Evolutionary conservation across 2,797 vertebrate genomes (phyloP).

Genomic region (Rhinophrynus dorsalis): DNA sequence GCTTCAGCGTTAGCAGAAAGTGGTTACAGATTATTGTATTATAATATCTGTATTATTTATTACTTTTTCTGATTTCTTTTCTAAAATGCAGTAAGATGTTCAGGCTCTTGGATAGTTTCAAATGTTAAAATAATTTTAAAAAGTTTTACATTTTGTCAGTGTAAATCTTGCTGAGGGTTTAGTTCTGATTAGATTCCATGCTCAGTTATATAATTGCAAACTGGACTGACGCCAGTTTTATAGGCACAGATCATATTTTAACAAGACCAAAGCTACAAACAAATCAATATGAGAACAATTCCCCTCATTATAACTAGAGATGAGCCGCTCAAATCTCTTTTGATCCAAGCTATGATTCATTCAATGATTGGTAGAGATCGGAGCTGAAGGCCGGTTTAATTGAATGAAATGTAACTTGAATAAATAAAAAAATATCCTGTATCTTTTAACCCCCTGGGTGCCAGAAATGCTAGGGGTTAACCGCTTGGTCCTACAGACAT

Average conservation of each 20-base stretch:
- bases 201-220: constrained; percentile 28
- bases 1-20: too few relatives aligned
- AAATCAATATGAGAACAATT: constrained; percentile 39
- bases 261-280: constrained; percentile 24
- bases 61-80: too few relatives aligned
- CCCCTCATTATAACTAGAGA: constrained; percentile 28
- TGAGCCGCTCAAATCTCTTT: constrained; percentile 28
- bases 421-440: constrained; percentile 17
- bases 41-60: too few relatives aligned
- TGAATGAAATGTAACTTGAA: constrained; percentile 19
- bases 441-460: too few relatives aligned
- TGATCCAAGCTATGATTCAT: constrained; percentile 35
- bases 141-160: constrained; percentile 30
- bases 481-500: too few relatives aligned
- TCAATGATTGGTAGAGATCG: constrained; percentile 12
- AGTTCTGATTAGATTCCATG: constrained; percentile 25
- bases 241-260: constrained; percentile 37
- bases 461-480: too few relatives aligned
- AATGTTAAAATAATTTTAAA: too few relatives aligned
- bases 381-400: constrained; percentile 10
- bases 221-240: constrained; percentile 34
- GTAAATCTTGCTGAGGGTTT: constrained; percentile 24
- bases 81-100: too few relatives aligned
- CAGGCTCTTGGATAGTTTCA: too few relatives aligned
- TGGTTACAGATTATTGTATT: too few relatives aligned